These are phyloP conservation scores for Fukomys damarensis DNA, from an alignment of 2,113 vertebrate genomes.

Conservation along the genomic window DNA sequence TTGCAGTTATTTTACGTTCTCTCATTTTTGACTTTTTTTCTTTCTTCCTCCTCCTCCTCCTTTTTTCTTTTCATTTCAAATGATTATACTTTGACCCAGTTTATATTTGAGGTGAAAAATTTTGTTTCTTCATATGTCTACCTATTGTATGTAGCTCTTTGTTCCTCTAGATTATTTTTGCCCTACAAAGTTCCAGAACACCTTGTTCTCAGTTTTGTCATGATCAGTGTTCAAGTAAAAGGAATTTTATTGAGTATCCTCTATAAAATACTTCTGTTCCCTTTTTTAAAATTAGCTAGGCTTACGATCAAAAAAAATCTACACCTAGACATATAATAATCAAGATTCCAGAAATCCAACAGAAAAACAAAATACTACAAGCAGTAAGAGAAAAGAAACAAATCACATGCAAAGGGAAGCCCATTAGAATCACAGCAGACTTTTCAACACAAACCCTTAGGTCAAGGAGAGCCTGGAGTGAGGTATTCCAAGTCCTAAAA, in stretches of 20 bases:
- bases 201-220: not conserved
- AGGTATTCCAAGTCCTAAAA: too few relatives aligned
- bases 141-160: slow-evolving; percentile 9
- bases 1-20: not conserved
- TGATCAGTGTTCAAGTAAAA: slow-evolving; percentile 38
- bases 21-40: not conserved
- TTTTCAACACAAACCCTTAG: too few relatives aligned
- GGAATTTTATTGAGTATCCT: not conserved
- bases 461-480: too few relatives aligned
- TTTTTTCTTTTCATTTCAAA: not conserved
- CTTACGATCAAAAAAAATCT: too few relatives aligned
- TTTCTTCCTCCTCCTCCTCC: not conserved
- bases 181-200: not conserved
- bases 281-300: not conserved
- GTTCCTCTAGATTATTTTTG: slow-evolving; percentile 19
- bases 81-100: not conserved
- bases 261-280: not conserved
- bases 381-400: too few relatives aligned
- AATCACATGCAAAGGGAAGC: too few relatives aligned
- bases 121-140: not conserved
- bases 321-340: too few relatives aligned
- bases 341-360: too few relatives aligned
- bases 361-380: too few relatives aligned
- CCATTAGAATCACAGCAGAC: too few relatives aligned
- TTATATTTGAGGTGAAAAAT: slow-evolving; percentile 34